Evolutionary conservation across 2,888 invertebrate species (phyloP).

Genomic region (Xanthorhoe designata): DNA sequence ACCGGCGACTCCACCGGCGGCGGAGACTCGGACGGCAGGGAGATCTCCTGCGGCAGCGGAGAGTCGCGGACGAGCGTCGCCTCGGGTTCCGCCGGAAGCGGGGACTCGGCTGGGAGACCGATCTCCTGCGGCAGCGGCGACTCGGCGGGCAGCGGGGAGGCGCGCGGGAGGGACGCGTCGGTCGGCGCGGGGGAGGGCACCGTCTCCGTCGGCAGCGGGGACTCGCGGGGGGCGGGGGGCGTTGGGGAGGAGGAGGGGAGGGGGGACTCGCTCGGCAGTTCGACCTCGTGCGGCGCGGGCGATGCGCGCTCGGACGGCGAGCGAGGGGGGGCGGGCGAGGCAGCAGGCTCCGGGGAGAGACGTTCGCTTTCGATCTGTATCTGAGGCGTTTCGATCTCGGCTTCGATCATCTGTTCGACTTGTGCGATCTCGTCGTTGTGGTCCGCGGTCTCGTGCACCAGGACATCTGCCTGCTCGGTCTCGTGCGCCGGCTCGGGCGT

Average conservation of each 20-base stretch:
- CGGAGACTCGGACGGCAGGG: slow-evolving; percentile 39
- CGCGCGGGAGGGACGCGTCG: slow-evolving; percentile 42
- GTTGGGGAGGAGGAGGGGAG: slow-evolving; percentile 23
- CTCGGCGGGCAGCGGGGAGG: slow-evolving; percentile 37
- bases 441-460: slow-evolving; percentile 35
- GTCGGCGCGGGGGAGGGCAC: slow-evolving; percentile 39
- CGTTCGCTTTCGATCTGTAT: slow-evolving; percentile 22
- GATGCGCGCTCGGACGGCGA: slow-evolving; percentile 17
- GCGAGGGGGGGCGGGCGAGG: slow-evolving; percentile 8
- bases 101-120: slow-evolving; percentile 13
- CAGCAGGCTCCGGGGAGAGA: slow-evolving; percentile 17
- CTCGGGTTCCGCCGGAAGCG: slow-evolving; percentile 30
- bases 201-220: slow-evolving; percentile 38
- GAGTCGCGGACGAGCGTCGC: slow-evolving; percentile 26
- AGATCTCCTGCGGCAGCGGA: slow-evolving; percentile 28
- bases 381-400: slow-evolving; percentile 9
- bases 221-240: slow-evolving; percentile 31
- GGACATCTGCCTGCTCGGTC: slow-evolving; percentile 39
- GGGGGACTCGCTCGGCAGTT: slow-evolving; percentile 30
- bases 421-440: slow-evolving; percentile 3
- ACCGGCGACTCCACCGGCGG: slow-evolving; percentile 39
- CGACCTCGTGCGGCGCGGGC: slow-evolving; percentile 29
- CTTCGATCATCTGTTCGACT: slow-evolving; percentile 18
- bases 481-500: slow-evolving; percentile 50
- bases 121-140: slow-evolving; percentile 40